phyloP scores from a whole-genome alignment of 2,888 invertebrate species.

The Lithophane ornitopus region DNA sequence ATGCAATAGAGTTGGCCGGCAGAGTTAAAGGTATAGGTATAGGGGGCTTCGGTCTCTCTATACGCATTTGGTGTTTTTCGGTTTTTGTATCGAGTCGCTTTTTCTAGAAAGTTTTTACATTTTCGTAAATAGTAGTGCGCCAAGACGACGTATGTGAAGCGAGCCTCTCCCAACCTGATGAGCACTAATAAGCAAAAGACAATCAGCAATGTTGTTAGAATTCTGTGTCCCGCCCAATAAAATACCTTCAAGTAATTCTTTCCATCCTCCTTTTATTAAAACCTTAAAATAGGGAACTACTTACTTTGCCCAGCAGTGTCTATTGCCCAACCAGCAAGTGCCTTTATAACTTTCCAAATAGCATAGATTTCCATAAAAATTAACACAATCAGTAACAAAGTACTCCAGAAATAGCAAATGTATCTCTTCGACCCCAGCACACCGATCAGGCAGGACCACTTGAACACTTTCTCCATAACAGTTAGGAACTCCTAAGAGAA shows the following conservation, averaged over 20 bases:
- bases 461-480: conserved; percentile 74
- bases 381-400: conserved; percentile 67
- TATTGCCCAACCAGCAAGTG: conserved; percentile 77
- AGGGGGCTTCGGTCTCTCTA: too few species aligned
- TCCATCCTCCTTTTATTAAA: neutral
- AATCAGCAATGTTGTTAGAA: too few species aligned
- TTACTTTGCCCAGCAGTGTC: conserved; percentile 78
- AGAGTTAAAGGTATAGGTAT: too few species aligned
- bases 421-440: conserved; percentile 70
- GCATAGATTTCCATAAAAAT: conserved; percentile 70
- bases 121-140: too few species aligned
- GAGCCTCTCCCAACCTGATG: too few species aligned
- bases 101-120: too few species aligned
- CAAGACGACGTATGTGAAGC: too few species aligned
- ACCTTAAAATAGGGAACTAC: conserved; percentile 53
- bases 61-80: too few species aligned
- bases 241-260: neutral
- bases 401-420: conserved; percentile 74
- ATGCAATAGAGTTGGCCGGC: too few species aligned
- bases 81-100: too few species aligned
- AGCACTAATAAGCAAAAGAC: too few species aligned
- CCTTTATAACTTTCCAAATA: conserved; percentile 80
- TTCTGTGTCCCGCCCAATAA: neutral
- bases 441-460: conserved; percentile 75
- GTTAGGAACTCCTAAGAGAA: conserved; percentile 74